phyloP scores from a whole-genome alignment of 2,888 invertebrate species.

The Coenonympha arcania region DNA sequence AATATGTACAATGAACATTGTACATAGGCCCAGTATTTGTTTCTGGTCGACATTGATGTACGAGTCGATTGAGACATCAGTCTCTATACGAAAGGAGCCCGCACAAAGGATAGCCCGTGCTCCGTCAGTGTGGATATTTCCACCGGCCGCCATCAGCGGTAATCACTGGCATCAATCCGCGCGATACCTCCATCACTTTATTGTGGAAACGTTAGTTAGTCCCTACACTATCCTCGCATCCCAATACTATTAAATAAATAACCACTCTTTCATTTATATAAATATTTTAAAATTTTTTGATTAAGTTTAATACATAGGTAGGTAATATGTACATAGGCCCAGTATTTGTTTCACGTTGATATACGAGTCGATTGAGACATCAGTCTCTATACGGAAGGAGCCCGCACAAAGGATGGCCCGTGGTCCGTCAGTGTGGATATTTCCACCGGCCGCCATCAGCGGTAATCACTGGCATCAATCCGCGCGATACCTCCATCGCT shows the following conservation, averaged over 20 bases:
- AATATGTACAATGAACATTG: too few relatives aligned
- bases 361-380: neutral
- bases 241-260: too few relatives aligned
- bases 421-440: constrained; percentile 3
- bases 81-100: neutral
- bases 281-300: too few relatives aligned
- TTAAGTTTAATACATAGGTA: too few relatives aligned
- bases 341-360: neutral
- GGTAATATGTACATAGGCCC: neutral
- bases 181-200: constrained; percentile 6
- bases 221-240: neutral
- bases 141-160: constrained; percentile 7
- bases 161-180: constrained; percentile 22
- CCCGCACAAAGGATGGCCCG: constrained; percentile 4
- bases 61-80: neutral
- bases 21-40: neutral
- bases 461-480: constrained; percentile 21
- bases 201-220: constrained; percentile 6
- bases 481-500: constrained; percentile 11
- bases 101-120: constrained; percentile 4
- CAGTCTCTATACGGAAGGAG: neutral
- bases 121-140: constrained; percentile 4
- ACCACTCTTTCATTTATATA: too few relatives aligned
- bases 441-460: constrained; percentile 5
- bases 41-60: neutral